Percentiles rank a stretch among this genome's conserved stretches.
Conservation (phyloP, 1,140 invertebrate species). For the Leptinotarsa texana region DNA sequence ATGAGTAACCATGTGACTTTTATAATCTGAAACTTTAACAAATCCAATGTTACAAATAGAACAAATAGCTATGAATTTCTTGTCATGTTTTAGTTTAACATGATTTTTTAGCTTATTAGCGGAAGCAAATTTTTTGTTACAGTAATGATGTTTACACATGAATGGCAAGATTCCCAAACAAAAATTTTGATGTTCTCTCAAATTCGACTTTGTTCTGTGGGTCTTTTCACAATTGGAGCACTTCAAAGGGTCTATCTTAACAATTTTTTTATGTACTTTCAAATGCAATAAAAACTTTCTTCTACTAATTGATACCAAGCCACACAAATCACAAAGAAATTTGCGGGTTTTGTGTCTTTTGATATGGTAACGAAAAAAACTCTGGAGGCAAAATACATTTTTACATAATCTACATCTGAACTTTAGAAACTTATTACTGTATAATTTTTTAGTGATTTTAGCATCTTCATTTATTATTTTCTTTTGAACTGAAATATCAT, state of each 20-base stretch:
- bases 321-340: constrained; percentile 40
- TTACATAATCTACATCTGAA: constrained; percentile 42
- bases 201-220: constrained; percentile 38
- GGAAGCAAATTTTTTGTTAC: constrained; percentile 50
- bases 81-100: constrained; percentile 50
- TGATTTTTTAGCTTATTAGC: constrained; percentile 50
- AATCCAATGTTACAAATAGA: constrained; percentile 53
- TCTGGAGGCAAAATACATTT: constrained; percentile 32
- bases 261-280: constrained; percentile 26
- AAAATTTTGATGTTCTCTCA: constrained; percentile 50
- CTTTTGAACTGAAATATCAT: neutral
- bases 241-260: constrained; percentile 28
- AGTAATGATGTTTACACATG: constrained; percentile 42
- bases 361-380: constrained; percentile 23
- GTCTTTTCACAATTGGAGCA: constrained; percentile 37
- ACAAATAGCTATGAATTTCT: constrained; percentile 51
- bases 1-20: constrained; percentile 48
- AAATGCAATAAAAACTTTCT: constrained; percentile 31
- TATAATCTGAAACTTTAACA: constrained; percentile 50
- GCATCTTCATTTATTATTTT: too few species aligned
- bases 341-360: constrained; percentile 32
- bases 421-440: neutral
- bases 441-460: too few species aligned
- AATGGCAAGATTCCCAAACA: constrained; percentile 48
- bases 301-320: constrained; percentile 18